These are phyloP conservation scores for Rosalia funebris DNA, from an alignment of 2,888 invertebrate species.

Conservation along the genomic window DNA sequence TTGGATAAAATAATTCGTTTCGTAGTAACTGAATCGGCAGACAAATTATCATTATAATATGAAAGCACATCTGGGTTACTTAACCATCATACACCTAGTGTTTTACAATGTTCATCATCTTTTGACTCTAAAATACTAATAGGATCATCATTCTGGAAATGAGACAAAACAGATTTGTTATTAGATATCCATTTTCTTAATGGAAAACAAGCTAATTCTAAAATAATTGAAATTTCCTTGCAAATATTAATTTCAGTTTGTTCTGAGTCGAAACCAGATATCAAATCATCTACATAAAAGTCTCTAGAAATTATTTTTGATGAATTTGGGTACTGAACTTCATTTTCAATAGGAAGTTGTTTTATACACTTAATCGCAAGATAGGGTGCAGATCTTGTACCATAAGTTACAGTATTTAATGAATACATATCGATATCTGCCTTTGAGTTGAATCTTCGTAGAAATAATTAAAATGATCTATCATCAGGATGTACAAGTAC, in stretches of 20 bases:
- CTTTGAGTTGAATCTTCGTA: too few species aligned
- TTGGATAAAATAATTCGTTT: constrained; percentile 36
- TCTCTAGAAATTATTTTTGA: constrained; percentile 26
- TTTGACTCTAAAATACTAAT: not conserved
- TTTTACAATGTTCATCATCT: not conserved
- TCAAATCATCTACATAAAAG: constrained; percentile 38
- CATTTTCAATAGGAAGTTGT: constrained; percentile 36
- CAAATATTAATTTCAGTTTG: not conserved
- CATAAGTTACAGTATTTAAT: constrained; percentile 54
- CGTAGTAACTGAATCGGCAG: constrained; percentile 5
- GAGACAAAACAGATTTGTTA: not conserved
- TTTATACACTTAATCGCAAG: constrained; percentile 36
- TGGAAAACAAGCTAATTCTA: not conserved
- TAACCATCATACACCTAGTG: constrained; percentile 34
- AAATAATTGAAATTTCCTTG: not conserved
- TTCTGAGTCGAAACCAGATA: constrained; percentile 25
- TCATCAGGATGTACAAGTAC: too few species aligned
- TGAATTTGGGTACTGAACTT: constrained; percentile 23
- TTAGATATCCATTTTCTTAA: not conserved
- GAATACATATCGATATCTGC: not conserved
- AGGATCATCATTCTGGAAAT: not conserved
- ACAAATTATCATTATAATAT: constrained; percentile 17
- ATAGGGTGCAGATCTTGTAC: constrained; percentile 48
- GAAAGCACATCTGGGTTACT: constrained; percentile 24
- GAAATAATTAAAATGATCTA: too few species aligned